Evolutionary conservation across 2,113 vertebrate genomes (phyloP).

Genomic region (Choloepus hoffmanni): DNA sequence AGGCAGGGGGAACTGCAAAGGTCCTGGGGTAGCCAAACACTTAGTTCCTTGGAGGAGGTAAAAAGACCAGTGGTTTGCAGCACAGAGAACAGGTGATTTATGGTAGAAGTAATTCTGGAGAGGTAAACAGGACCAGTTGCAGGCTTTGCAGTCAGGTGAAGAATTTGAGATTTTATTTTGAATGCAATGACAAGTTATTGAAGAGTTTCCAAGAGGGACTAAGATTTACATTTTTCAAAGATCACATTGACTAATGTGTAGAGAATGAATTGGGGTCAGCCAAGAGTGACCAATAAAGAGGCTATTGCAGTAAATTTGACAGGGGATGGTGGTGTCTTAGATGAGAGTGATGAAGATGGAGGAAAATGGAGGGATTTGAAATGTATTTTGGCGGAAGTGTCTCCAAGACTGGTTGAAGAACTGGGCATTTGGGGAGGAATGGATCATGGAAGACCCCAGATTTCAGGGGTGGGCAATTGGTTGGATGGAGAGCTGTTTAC

Average conservation of each 20-base stretch:
- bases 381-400: background rate
- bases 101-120: background rate
- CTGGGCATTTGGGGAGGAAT: background rate
- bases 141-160: background rate
- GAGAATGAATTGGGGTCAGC: background rate
- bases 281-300: background rate
- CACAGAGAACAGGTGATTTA: background rate
- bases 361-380: background rate
- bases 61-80: too few species aligned
- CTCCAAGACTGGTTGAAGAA: background rate
- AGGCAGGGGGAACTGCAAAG: too few species aligned
- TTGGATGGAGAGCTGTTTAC: background rate
- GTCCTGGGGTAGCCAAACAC: too few species aligned
- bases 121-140: background rate
- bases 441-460: background rate
- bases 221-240: background rate
- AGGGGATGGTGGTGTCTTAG: background rate
- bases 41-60: too few species aligned
- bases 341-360: background rate
- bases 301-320: background rate
- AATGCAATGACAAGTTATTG: background rate
- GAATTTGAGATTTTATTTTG: background rate
- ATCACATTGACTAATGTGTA: background rate
- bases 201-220: background rate
- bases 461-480: background rate